Evolutionary conservation across 2,113 vertebrate genomes (phyloP).

Genomic region (Hemicordylus capensis): DNA sequence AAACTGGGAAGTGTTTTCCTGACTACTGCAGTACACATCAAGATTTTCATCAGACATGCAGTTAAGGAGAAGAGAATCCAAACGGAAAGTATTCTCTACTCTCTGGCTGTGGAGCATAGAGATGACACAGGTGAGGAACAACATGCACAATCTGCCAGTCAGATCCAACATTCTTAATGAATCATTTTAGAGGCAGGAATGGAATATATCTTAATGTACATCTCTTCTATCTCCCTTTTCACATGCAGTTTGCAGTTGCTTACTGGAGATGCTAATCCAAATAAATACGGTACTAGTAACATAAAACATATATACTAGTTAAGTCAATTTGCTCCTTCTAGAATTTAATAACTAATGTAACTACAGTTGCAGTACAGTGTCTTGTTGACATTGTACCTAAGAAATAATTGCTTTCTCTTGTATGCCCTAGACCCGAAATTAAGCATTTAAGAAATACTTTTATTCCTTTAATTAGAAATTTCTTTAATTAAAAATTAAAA

Average conservation of each 20-base stretch:
- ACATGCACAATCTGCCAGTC: not conserved
- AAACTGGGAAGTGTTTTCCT: not conserved
- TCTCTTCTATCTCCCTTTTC: not conserved
- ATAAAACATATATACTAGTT: not conserved
- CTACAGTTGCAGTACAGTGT: not conserved
- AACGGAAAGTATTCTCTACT: not conserved
- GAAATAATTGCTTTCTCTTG: not conserved
- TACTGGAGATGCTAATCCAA: not conserved
- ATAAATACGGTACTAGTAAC: not conserved
- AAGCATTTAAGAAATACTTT: conserved; percentile 46
- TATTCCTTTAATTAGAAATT: too few relatives aligned
- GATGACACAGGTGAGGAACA: not conserved
- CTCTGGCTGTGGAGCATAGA: not conserved
- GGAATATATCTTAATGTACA: not conserved
- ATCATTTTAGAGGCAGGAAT: not conserved
- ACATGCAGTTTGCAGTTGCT: not conserved
- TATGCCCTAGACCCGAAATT: conserved; percentile 4
- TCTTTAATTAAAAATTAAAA: too few relatives aligned
- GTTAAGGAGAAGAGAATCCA: not conserved
- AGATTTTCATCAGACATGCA: not conserved
- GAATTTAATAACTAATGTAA: not conserved
- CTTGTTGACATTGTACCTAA: conserved; percentile 1
- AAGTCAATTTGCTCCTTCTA: conserved; percentile 13
- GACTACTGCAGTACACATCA: not conserved
- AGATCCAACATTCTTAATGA: not conserved